Evolutionary conservation across 2,797 vertebrate species (phyloP).

Genomic region (Sparus aurata): DNA sequence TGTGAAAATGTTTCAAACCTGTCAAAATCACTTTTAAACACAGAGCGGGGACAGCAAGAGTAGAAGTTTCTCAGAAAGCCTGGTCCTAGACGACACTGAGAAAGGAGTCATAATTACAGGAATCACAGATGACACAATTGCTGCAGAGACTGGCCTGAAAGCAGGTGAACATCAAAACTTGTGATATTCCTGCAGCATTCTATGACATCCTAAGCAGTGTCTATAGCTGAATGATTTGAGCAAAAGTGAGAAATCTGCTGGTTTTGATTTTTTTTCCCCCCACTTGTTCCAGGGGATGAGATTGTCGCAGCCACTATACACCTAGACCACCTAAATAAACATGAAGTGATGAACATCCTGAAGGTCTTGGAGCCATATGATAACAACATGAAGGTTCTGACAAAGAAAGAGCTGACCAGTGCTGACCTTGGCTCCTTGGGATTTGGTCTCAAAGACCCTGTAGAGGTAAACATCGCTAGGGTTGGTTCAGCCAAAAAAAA

Average conservation of each 20-base stretch:
- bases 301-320: constrained; percentile 85
- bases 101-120: constrained; percentile 62
- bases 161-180: constrained; percentile 56
- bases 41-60: constrained; percentile 65
- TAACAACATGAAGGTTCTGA: constrained; percentile 82
- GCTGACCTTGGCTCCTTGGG: constrained; percentile 53
- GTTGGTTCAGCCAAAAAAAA: not conserved
- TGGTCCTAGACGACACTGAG: constrained; percentile 67
- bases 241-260: not conserved
- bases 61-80: constrained; percentile 60
- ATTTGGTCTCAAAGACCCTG: constrained; percentile 33
- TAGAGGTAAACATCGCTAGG: constrained; percentile 53
- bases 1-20: not conserved
- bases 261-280: not conserved
- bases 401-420: constrained; percentile 72
- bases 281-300: constrained; percentile 75
- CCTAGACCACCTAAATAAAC: constrained; percentile 81
- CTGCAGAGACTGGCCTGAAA: constrained; percentile 63
- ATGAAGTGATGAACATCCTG: constrained; percentile 79
- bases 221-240: not conserved
- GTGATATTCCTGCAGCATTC: not conserved
- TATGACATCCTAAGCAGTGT: not conserved
- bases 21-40: not conserved
- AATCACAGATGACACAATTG: constrained; percentile 57
- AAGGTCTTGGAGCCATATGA: constrained; percentile 83